A percentile compares a stretch with the other conserved stretches of the same genome.
Evolutionary conservation across 2,797 vertebrate species (phyloP).

Genomic region (Petrocephalus sullivani): DNA sequence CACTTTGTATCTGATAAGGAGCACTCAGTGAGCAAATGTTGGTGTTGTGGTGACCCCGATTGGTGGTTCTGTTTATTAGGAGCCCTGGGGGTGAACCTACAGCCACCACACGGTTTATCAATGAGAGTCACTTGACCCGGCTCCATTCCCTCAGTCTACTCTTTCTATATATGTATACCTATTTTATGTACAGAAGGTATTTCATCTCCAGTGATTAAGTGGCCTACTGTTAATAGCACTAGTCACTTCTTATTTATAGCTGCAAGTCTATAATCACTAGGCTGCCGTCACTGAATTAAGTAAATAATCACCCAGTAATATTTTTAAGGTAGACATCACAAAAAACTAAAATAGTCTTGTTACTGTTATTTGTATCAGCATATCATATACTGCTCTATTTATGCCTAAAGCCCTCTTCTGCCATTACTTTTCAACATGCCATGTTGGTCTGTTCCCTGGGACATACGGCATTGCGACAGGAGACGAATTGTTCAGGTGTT

Average conservation of each 20-base stretch:
- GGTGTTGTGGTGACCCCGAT: not conserved
- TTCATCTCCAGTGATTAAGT: too few relatives aligned
- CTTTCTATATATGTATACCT: not conserved
- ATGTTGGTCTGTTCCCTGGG: not conserved
- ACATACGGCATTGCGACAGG: not conserved
- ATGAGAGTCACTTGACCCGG: not conserved
- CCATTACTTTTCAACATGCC: too few relatives aligned
- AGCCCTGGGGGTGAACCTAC: not conserved
- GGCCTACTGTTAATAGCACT: not conserved
- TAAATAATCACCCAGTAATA: not conserved
- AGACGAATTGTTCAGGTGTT: not conserved
- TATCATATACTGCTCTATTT: too few relatives aligned
- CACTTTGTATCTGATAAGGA: not conserved
- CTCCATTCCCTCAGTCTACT: not conserved
- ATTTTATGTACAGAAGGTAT: too few relatives aligned
- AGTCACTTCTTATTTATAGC: not conserved
- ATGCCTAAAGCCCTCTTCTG: too few relatives aligned
- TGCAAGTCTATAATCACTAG: constrained; percentile 35
- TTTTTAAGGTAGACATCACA: not conserved
- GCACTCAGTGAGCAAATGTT: not conserved
- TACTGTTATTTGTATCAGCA: too few relatives aligned
- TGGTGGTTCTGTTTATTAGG: not conserved
- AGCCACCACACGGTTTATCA: not conserved
- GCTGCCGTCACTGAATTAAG: constrained; percentile 21
- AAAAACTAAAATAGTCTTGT: not conserved